Evolutionary conservation across 2,888 invertebrate genomes (phyloP), one percentile per base, ranked within the genome.

Genomic region (Leucophora obtusa): DNA sequence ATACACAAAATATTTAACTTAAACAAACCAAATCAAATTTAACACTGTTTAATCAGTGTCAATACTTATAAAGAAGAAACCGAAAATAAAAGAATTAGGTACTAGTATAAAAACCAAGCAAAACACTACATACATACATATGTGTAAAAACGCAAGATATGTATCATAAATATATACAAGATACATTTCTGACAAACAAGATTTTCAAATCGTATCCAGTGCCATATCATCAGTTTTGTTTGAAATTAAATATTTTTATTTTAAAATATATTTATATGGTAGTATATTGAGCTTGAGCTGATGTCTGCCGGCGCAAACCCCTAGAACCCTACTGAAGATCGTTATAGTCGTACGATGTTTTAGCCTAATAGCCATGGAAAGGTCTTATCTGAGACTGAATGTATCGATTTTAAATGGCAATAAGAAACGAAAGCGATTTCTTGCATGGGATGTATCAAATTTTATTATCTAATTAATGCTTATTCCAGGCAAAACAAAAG

Each of bases 61-160:
- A 68, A 74, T 66, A 70, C 43, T 58, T 51, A 69, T 54, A 6
- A n/a, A 47, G 62, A 56, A 51, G 60, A 69, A 11, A 59, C 11
- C 47, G 14, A 47, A 47, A 47, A n/a, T 14, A 47, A 47, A 47
- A 47, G 15, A 47, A 47, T 47, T n/a, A 47, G 1, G n/a, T n/a
- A n/a, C n/a, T n/a, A n/a, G n/a, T n/a, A n/a, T n/a, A 38, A 33
- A n/a, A 43, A 60, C 8, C n/a, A 35, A 17, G 17, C 33, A 33
- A 33, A 15, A 35, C 17, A 35, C 11, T 21, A 17, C 10, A 59
- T 6, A 17, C 8, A 14, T 17, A 60, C 9, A 14, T 2, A 43
- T 43, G 5, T 43, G n/a, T n/a, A n/a, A n/a, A n/a, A n/a, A n/a
- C n/a, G n/a, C n/a, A n/a, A n/a, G n/a, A n/a, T n/a, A n/a, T n/a